Evolutionary conservation across 2,888 invertebrate species (phyloP), one percentile per base, ranked within the genome.

Genomic region (Nemurella pictetii): DNA sequence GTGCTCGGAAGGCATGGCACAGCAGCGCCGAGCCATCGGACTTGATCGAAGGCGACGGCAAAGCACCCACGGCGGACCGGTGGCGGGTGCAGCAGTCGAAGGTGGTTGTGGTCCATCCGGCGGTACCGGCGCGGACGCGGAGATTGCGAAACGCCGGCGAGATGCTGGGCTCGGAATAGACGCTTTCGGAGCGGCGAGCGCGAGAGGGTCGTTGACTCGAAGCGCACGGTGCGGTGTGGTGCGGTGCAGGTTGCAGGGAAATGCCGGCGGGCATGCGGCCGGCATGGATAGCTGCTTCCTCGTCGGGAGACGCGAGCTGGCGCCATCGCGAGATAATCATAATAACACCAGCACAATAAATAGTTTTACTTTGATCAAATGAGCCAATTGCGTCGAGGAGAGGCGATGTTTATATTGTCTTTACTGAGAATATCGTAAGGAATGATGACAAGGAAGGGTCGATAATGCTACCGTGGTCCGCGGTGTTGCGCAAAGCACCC

Each of bases 161-260:
- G n/a, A 20, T 55, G 55, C 55, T 12, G 55, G 12, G 55, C 55
- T 55, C 55, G 55, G 55, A 55, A 55, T 55, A 55, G 55, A 55
- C 55, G 20, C 55, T n/a, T n/a, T n/a, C n/a, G n/a, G n/a, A n/a
- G n/a, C n/a, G n/a, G n/a, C n/a, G n/a, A n/a, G n/a, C n/a, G n/a
- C n/a, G n/a, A 35, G 55, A 3, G 55, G 78, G 78, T 30, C 78
- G 78, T 26, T 78, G 78, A 78, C 78, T 20, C 32, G 78, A 27
- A n/a, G 78, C 77, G 27, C 78, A 29, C 32, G 78, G 78, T 27
- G 78, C 77, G 27, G 77, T 15, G 77, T n/a, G 27, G 77, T 15
- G 77, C 15, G 25, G 78, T 20, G 78, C 78, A 32, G 15, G 15
- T 78, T 20, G 30, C 78, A 25, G 29, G 30, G 29, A 28, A n/a